phyloP scores from a whole-genome alignment of 2,113 vertebrate species.

The Hydropotes inermis region DNA sequence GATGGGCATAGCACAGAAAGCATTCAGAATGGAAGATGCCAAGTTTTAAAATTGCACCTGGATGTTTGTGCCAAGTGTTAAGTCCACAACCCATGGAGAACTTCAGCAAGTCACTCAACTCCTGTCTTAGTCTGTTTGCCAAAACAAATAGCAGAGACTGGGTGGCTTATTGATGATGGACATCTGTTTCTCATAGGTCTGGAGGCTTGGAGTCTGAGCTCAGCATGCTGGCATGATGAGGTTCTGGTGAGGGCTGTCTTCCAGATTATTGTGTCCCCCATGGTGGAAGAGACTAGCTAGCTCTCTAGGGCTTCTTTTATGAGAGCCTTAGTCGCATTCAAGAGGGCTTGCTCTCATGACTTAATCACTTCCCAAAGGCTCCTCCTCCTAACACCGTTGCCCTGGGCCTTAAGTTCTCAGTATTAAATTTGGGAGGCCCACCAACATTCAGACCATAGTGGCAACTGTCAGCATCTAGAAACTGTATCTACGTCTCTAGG shows the following conservation, averaged over 20 bases:
- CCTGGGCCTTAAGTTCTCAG: neutral
- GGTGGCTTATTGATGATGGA: neutral
- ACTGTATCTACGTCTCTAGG: neutral
- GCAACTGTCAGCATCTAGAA: neutral
- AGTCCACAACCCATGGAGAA: neutral
- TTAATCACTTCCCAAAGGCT: neutral
- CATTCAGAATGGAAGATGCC: neutral
- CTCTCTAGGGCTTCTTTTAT: neutral
- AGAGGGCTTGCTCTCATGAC: neutral
- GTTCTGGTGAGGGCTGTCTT: neutral
- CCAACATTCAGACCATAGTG: neutral
- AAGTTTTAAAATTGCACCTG: neutral
- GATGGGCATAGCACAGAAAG: neutral
- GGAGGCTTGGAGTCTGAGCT: neutral
- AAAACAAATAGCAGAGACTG: neutral
- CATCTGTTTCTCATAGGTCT: neutral
- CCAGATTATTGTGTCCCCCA: neutral
- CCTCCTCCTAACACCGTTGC: neutral
- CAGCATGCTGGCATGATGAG: neutral
- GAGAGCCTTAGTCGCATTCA: neutral
- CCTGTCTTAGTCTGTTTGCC: neutral
- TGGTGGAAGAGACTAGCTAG: neutral
- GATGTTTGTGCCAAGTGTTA: neutral
- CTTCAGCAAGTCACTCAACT: neutral
- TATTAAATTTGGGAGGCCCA: neutral